Conservation (phyloP, 2,113 vertebrate genomes). For the Anser brachyrhynchus region DNA sequence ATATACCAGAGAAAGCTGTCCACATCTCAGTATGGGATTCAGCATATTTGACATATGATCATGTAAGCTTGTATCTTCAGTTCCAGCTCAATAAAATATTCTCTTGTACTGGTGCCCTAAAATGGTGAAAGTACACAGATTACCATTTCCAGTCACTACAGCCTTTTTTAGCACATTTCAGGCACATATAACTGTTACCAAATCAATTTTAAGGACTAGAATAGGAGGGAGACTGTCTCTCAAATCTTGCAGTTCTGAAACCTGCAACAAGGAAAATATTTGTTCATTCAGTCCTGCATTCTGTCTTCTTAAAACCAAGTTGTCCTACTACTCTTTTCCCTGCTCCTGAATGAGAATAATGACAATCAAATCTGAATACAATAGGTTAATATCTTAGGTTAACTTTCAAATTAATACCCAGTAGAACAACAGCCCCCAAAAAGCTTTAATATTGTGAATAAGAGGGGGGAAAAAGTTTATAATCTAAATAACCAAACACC, state of each 20-base stretch:
- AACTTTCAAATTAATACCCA: not conserved
- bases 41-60: constrained; percentile 20
- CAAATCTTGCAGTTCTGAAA: constrained; percentile 2
- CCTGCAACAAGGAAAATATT: not conserved
- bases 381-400: not conserved
- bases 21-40: not conserved
- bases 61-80: constrained; percentile 1
- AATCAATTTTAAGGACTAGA: constrained; percentile 10
- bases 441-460: not conserved
- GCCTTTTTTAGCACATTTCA: not conserved
- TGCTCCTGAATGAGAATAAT: not conserved
- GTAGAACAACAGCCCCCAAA: not conserved
- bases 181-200: not conserved
- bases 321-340: not conserved
- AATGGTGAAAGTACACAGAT: not conserved
- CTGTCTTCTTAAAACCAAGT: not conserved
- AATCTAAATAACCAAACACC: not conserved
- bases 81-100: constrained; percentile 16
- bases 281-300: not conserved
- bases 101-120: not conserved
- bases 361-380: not conserved
- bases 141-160: not conserved
- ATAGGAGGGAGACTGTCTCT: not conserved
- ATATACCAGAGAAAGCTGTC: constrained; percentile 20
- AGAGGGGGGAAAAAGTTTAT: not conserved